A percentile compares a stretch with the other conserved stretches of the same genome.
phyloP scores from a whole-genome alignment of 2,888 invertebrate genomes.

The Drosophila limbata region DNA sequence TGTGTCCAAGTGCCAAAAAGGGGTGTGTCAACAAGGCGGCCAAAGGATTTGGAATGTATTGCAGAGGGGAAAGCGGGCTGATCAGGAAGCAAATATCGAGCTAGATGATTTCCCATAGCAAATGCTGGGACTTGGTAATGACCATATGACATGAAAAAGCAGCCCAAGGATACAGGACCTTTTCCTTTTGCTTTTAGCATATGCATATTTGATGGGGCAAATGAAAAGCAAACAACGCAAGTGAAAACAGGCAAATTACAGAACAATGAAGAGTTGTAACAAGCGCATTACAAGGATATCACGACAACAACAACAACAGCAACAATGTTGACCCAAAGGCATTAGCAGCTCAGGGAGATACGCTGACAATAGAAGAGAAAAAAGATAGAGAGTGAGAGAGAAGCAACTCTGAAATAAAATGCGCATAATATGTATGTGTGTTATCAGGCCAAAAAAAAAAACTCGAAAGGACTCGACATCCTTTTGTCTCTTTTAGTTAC shows the following conservation, averaged over 20 bases:
- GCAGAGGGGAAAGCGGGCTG: background rate
- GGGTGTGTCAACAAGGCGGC: constrained; percentile 55
- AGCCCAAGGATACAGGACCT: background rate
- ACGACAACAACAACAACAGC: constrained; percentile 31
- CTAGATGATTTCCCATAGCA: constrained; percentile 2
- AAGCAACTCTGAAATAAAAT: constrained; percentile 48
- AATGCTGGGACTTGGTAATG: constrained; percentile 21
- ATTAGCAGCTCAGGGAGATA: constrained; percentile 49
- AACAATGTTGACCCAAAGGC: constrained; percentile 67
- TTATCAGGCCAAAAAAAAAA: constrained; percentile 40
- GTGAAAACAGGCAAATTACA: constrained; percentile 63
- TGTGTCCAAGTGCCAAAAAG: constrained; percentile 58
- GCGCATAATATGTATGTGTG: constrained; percentile 43
- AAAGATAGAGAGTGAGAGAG: constrained; percentile 2
- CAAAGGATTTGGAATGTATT: background rate
- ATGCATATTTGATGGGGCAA: constrained; percentile 68
- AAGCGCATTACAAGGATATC: constrained; percentile 78
- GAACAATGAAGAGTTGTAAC: constrained; percentile 69
- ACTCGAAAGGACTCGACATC: constrained; percentile 7
- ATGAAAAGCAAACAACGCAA: constrained; percentile 72
- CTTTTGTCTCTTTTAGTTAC: constrained; percentile 48
- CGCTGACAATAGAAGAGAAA: constrained; percentile 30
- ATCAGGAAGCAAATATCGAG: constrained; percentile 9
- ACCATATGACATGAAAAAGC: constrained; percentile 23
- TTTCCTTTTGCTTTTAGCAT: constrained; percentile 21